Evolutionary conservation across 2,888 invertebrate species (phyloP).

Genomic region (Macaria liturata): DNA sequence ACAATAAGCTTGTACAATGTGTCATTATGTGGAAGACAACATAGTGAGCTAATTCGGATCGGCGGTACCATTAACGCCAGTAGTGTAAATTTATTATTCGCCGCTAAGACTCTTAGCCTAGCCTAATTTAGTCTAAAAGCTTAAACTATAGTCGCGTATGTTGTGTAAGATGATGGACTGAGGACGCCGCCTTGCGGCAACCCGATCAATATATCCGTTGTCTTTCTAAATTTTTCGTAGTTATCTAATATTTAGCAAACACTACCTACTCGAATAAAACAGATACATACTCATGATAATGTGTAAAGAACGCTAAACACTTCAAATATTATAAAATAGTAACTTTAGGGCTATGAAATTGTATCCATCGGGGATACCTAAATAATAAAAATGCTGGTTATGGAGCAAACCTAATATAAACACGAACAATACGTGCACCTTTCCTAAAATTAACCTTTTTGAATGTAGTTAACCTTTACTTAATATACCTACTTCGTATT

Average conservation of each 20-base stretch:
- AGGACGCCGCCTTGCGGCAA: conserved; percentile 33
- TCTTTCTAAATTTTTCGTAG: conserved; percentile 21
- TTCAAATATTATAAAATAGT: conserved; percentile 40
- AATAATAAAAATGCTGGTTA: conserved; percentile 65
- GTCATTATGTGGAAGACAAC: conserved; percentile 76
- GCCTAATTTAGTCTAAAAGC: conserved; percentile 44
- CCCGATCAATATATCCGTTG: conserved; percentile 32
- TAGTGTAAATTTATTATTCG: conserved; percentile 57
- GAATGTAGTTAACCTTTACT: conserved; percentile 28
- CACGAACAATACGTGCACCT: conserved; percentile 30
- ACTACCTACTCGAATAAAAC: conserved; percentile 34
- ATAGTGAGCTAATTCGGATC: conserved; percentile 71
- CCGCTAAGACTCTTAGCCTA: conserved; percentile 48
- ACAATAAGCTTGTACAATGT: conserved; percentile 58
- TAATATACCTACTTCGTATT: conserved; percentile 23
- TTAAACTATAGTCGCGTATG: conserved; percentile 30
- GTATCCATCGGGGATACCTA: conserved; percentile 29
- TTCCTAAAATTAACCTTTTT: conserved; percentile 30
- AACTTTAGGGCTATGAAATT: conserved; percentile 12
- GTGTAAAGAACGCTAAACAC: conserved; percentile 56
- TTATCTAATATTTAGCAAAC: conserved; percentile 30
- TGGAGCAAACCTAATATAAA: conserved; percentile 57
- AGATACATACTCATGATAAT: conserved; percentile 46
- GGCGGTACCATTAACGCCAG: conserved; percentile 47
- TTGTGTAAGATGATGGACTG: conserved; percentile 22